Percentiles rank a stretch among this genome's conserved stretches.
Evolutionary conservation across 2,888 invertebrate genomes (phyloP).

Genomic region (Gastrophysa polygoni): DNA sequence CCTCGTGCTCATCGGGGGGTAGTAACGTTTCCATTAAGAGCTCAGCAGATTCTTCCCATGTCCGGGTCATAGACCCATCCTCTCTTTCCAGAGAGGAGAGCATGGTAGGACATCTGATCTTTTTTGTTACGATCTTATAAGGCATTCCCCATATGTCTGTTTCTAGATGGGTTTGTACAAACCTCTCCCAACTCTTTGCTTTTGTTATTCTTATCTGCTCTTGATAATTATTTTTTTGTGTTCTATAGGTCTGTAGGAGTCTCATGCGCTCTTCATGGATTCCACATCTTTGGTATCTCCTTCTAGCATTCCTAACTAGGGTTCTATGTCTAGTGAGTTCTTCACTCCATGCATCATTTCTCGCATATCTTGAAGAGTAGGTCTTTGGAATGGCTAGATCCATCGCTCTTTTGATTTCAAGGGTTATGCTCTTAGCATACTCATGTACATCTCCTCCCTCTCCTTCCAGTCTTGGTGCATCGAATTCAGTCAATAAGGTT

Average conservation of each 20-base stretch:
- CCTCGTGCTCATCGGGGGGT: not conserved
- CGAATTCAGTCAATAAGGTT: too few species aligned
- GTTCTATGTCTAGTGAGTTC: not conserved
- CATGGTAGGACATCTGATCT: not conserved
- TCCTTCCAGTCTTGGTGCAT: too few species aligned
- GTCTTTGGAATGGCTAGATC: not conserved
- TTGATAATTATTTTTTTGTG: not conserved
- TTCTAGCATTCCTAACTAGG: not conserved
- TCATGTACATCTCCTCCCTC: too few species aligned
- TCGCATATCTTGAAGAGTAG: not conserved
- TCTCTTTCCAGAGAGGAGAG: not conserved
- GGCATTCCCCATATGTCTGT: not conserved
- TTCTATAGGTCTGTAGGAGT: not conserved
- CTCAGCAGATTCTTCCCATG: slow-evolving; percentile 12
- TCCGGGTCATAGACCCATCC: slow-evolving; percentile 6
- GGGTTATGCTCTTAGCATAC: not conserved
- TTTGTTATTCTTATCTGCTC: not conserved
- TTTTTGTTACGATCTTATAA: too few species aligned
- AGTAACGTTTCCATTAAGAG: too few species aligned
- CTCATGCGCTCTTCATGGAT: not conserved
- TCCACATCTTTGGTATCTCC: not conserved
- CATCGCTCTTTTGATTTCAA: not conserved
- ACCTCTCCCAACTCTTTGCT: slow-evolving; percentile 6
- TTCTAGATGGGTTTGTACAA: not conserved
- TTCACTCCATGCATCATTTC: not conserved